Conservation (phyloP, 2,888 invertebrate genomes). For the Carpatolechia fugitivella region DNA sequence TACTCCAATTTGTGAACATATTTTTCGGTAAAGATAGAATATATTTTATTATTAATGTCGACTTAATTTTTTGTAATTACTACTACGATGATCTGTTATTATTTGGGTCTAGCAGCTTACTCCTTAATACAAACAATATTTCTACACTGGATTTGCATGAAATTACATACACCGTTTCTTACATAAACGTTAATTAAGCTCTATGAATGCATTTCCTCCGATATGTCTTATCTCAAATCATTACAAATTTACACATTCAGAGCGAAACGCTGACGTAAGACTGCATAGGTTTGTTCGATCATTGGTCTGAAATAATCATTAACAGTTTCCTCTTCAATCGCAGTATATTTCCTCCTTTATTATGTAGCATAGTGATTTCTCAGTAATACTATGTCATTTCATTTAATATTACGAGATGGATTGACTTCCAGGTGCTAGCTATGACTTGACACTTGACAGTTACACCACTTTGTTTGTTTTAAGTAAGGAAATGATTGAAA, state of each 20-base stretch:
- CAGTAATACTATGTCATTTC: neutral
- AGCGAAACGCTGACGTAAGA: constrained; percentile 15
- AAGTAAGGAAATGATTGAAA: too few relatives aligned
- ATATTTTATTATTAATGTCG: too few relatives aligned
- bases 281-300: neutral
- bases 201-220: neutral
- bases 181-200: neutral
- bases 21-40: too few relatives aligned
- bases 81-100: too few relatives aligned
- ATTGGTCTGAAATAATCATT: constrained; percentile 8
- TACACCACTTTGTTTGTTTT: too few relatives aligned
- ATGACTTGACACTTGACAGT: neutral
- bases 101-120: too few relatives aligned
- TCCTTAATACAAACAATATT: neutral
- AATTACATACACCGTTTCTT: neutral
- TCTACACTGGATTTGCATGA: neutral
- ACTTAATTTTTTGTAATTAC: too few relatives aligned
- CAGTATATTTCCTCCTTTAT: neutral
- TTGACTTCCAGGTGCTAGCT: neutral
- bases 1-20: too few relatives aligned
- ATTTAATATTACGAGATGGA: neutral
- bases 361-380: constrained; percentile 4
- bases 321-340: constrained; percentile 9
- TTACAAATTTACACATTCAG: constrained; percentile 7
- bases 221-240: constrained; percentile 7